phyloP scores from a whole-genome alignment of 2,888 invertebrate species.

The Diploptera punctata region DNA sequence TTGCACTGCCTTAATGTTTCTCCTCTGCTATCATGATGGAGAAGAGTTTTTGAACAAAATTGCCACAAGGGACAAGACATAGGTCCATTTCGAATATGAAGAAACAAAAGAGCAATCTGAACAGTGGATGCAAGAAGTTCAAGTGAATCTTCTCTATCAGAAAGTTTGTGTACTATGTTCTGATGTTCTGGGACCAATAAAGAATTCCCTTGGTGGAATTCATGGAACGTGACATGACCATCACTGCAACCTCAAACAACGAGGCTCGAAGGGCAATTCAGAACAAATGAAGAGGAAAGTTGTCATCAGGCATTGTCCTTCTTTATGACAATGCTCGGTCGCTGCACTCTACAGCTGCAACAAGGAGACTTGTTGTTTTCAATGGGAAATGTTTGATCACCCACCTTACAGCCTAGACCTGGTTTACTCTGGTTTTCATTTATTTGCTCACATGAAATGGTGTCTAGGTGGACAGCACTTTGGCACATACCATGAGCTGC shows the following conservation, averaged over 20 bases:
- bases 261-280: neutral
- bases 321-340: constrained; percentile 11
- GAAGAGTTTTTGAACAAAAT: constrained; percentile 21
- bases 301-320: constrained; percentile 8
- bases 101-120: constrained; percentile 10
- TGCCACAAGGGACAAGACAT: constrained; percentile 30
- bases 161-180: constrained; percentile 29
- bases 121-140: constrained; percentile 7
- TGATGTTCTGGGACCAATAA: constrained; percentile 28
- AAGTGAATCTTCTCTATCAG: constrained; percentile 21
- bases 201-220: constrained; percentile 26
- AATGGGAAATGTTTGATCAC: constrained; percentile 9
- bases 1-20: no score
- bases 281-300: constrained; percentile 1
- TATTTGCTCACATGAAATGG: constrained; percentile 10
- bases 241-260: constrained; percentile 24
- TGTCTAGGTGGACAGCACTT: constrained; percentile 13
- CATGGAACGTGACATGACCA: constrained; percentile 29
- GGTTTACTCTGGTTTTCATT: constrained; percentile 23
- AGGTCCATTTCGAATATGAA: constrained; percentile 21
- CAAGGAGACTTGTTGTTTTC: constrained; percentile 10
- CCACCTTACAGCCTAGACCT: constrained; percentile 28
- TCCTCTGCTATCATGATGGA: neutral
- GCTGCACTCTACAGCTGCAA: constrained; percentile 22
- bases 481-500: constrained; percentile 6